Evolutionary conservation across 2,113 vertebrate genomes (phyloP), one percentile per base, ranked within the genome.

Genomic region (Myocastor coypus): DNA sequence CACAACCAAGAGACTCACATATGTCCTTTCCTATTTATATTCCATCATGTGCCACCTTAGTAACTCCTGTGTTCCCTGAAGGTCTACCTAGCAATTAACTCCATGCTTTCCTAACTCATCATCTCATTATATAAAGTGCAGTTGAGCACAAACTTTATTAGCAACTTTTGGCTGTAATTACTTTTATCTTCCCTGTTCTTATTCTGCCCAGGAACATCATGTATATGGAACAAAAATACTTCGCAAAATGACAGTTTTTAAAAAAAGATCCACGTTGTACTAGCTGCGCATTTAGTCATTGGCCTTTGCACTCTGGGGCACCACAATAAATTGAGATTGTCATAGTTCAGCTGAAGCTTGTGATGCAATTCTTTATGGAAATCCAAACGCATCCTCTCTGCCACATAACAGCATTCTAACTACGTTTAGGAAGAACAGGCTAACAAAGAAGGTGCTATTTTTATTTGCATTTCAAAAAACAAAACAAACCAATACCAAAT

Each of bases 71-170:
- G 83, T 83, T 96, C 98, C 97, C 94, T 97, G 73, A 97, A 97
- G 37, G 71, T 96, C 96, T 75, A 88, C 87, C 86, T 75, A 93
- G 93, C 91, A 98, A 97, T 97, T 97, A 97, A 92, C 63, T 97
- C 64, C 40, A 19, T 71, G 77, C 91, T 81, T 96, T 94, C 17
- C 83, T 57, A 97, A 83, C n/a, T 94, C 94, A 96, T 64, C 42
- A 85, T 96, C 92, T 95, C 96, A 91, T 96, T 97, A 97, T 90
- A 52, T 59, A 91, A 97, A 98, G 84, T 34, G 73, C 93, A 71
- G 82, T 59, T 95, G 90, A 97, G 91, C 40, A 96, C 88, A 96
- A 97, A 97, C 93, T 98, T 98, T 89, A 97, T 52, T 96, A 90
- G 94, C 82, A 98, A 96, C 61, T 97, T 98, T 97, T 86, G 57